A percentile compares a stretch with the other conserved stretches of the same genome.
phyloP scores from a whole-genome alignment of 2,797 vertebrate species.

The Leucoraja ocellata region DNA sequence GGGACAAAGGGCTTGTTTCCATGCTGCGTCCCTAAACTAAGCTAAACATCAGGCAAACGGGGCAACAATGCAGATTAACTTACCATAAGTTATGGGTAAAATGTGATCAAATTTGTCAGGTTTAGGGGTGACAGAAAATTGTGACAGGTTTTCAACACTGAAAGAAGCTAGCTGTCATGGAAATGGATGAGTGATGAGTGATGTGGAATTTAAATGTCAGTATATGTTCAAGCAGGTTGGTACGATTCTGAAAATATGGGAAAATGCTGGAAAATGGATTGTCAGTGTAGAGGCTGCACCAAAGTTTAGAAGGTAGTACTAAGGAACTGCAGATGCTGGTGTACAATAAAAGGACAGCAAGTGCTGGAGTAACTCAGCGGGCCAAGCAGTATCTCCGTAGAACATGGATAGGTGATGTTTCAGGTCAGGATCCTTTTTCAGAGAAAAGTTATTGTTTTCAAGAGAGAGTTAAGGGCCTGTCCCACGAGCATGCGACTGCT shows the following conservation, averaged over 20 bases:
- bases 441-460: too few relatives aligned
- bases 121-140: background rate
- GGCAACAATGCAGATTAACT: background rate
- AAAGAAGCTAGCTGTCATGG: background rate
- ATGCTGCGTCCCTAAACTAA: too few relatives aligned
- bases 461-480: too few relatives aligned
- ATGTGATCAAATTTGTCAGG: background rate
- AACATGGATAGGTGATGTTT: too few relatives aligned
- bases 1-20: too few relatives aligned
- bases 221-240: background rate
- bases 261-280: background rate
- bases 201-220: background rate
- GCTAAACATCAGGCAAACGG: background rate
- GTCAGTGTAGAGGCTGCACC: background rate
- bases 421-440: too few relatives aligned
- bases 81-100: background rate
- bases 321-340: too few relatives aligned
- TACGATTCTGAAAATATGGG: background rate
- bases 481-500: too few relatives aligned
- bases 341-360: too few relatives aligned
- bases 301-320: background rate
- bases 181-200: background rate
- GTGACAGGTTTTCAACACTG: background rate
- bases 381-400: too few relatives aligned
- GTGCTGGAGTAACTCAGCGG: too few relatives aligned